Evolutionary conservation across 1,140 invertebrate genomes (phyloP).

Genomic region (Nilaparvata lugens): DNA sequence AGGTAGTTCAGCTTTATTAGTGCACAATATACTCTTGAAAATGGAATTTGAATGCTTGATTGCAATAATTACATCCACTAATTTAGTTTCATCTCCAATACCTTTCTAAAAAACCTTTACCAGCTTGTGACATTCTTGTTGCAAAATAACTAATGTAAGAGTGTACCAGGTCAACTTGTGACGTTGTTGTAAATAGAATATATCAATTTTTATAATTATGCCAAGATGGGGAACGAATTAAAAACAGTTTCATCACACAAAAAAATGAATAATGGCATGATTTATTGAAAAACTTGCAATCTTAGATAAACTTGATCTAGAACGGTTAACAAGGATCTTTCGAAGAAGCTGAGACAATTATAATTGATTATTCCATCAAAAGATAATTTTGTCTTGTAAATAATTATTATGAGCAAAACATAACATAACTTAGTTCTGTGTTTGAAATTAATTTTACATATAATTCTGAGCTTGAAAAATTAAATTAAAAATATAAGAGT

Average conservation of each 20-base stretch:
- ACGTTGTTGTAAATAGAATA: neutral
- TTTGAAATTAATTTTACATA: no score
- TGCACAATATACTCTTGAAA: neutral
- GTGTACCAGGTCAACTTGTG: neutral
- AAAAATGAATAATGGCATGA: neutral
- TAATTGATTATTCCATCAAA: neutral
- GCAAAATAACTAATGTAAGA: neutral
- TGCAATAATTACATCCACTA: neutral
- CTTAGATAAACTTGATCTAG: neutral
- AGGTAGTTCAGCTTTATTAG: neutral
- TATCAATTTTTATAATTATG: neutral
- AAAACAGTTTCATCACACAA: neutral
- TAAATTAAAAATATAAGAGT: no score
- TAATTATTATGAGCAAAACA: no score
- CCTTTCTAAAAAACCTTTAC: neutral
- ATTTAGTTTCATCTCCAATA: neutral
- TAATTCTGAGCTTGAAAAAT: no score
- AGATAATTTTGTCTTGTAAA: no score
- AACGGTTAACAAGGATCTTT: neutral
- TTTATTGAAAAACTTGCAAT: neutral
- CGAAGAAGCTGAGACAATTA: neutral
- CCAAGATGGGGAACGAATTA: neutral
- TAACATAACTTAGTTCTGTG: no score
- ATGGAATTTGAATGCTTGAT: neutral
- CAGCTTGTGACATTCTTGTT: neutral